A percentile compares a stretch with the other conserved stretches of the same genome.
These are phyloP conservation scores for Gymnosoma rotundatum DNA, from an alignment of 2,888 invertebrate species.

Conservation along the genomic window DNA sequence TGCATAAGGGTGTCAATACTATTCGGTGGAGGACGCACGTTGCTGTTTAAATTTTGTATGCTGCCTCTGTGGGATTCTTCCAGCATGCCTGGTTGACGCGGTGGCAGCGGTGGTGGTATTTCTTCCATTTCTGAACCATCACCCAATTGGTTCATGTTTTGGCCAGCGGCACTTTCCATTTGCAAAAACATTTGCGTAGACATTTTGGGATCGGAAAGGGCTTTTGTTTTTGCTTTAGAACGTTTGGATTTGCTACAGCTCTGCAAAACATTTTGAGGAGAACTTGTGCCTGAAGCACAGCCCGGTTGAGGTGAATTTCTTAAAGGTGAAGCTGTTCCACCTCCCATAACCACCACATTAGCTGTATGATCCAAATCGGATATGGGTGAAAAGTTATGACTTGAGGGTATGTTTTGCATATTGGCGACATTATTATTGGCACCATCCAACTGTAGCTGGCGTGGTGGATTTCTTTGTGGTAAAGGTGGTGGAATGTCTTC, in stretches of 20 bases:
- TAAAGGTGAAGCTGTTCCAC: slow-evolving; percentile 64
- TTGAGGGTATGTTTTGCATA: slow-evolving; percentile 70
- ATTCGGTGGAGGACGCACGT: slow-evolving; percentile 78
- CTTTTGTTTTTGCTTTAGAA: slow-evolving; percentile 81
- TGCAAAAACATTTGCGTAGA: slow-evolving; percentile 82
- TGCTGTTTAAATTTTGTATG: slow-evolving; percentile 76
- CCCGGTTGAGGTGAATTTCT: slow-evolving; percentile 66
- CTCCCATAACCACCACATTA: slow-evolving; percentile 17
- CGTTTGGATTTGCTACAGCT: slow-evolving; percentile 73
- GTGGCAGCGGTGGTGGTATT: slow-evolving; percentile 85
- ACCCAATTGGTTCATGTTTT: slow-evolving; percentile 37
- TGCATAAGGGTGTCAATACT: slow-evolving; percentile 81
- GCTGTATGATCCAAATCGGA: slow-evolving; percentile 80
- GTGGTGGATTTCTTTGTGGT: slow-evolving; percentile 83
- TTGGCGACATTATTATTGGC: slow-evolving; percentile 49
- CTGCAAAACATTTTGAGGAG: slow-evolving; percentile 55
- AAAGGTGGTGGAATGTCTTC: slow-evolving; percentile 83
- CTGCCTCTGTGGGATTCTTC: slow-evolving; percentile 78
- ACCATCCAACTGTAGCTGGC: slow-evolving; percentile 76
- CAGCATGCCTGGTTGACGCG: slow-evolving; percentile 83
- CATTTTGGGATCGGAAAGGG: slow-evolving; percentile 82
- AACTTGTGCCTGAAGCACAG: slow-evolving; percentile 44
- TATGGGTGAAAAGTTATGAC: slow-evolving; percentile 76
- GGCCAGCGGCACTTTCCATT: slow-evolving; percentile 77
- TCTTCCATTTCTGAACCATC: slow-evolving; percentile 72